Evolutionary conservation across 2,888 invertebrate species (phyloP), one percentile per base, ranked within the genome.

Genomic region (Drosophila tanythrix): DNA sequence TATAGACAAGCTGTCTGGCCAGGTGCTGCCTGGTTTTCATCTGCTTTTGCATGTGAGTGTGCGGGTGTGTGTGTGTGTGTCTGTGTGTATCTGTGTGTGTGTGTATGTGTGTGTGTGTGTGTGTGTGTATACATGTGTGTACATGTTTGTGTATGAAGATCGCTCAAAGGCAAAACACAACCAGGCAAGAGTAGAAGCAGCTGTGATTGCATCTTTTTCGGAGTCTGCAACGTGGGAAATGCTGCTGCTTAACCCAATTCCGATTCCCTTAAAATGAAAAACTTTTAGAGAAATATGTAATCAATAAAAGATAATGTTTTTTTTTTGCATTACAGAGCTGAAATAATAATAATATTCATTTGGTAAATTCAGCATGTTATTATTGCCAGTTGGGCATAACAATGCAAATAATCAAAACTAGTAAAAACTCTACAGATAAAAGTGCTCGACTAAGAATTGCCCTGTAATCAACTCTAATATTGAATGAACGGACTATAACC

Each of bases 1-100:
- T 89, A 88, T 90, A 88, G 88, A 88, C 88, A 88, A 90, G 81
- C 88, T 90, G 88, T 88, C 90, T 88, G 89, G 80, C 75, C 82
- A 70, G 76, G 58, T 81, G 76, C 68, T 52, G 27, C 66, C 29
- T 29, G 27, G n/a, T 29, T 43, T 43, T 43, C 40, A 40, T 40
- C 15, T 40, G 33, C 21, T 36, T 53, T 2, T 25, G 27, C n/a
- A 13, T 21, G 43, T 48, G 36, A 48, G 11, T 51, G 55, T 56
- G 18, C 13, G 4, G 35, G 35, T 66, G 31, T 58, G 33, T 71
- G 52, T 43, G 18, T 11, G 4, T 29, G 35, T 66, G 31, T 58
- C 25, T 71, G 52, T 43, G 13, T 33, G 29, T 4, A 1, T 4
- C 4, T 58, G 46, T 59, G 29, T 55, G 7, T 40, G 21, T 59